Base-by-base conservation (phyloP, 2,797 vertebrate genomes). In the Coluber constrictor region DNA sequence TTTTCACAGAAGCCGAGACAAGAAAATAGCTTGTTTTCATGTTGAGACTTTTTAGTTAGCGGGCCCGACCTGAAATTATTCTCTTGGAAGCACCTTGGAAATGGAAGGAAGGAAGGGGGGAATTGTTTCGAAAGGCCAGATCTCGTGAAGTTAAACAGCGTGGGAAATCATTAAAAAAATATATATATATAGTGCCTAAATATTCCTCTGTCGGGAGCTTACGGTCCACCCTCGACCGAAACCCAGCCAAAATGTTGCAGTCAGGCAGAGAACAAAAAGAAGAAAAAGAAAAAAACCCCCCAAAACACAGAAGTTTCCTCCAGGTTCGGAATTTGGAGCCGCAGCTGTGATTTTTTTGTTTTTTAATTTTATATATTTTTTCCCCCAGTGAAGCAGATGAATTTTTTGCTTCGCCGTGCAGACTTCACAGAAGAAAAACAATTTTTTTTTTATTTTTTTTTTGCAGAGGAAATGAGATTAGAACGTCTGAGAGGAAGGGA, bases 281-380 rank as follows among this genome's bases (percentile, higher is more conserved):
- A 92, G 27, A 94, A 93, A 57, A 29, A 70, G 90, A 83, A 90
- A n/a, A 55, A 87, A 29, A 37, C 20, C 29, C n/a, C 18, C 15
- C 37, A 86, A 29, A 37, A 47, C 23, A 25, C 32, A 29, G 90
- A 55, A 60, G 90, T 2, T 74, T n/a, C 43, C 4, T 92, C 70
- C 92, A 88, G 93, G 88, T 92, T 94, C 94, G 93, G 92, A 95
- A 93, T 92, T 55, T 59, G 89, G 51, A 92, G 94, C 51, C 90
- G 10, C 0, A 0, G 93, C 87, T n/a, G 94, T 92, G 0, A 86
- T 63, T 83, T 54, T 91, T 93, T 2, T n/a, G n/a, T 16, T 15
- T 18, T n/a, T 91, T 93, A 5, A 37, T 37, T 37, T 37, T n/a
- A 63, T 63, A 12, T n/a, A 3, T 2, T 2, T 7, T 2, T 2